Evolutionary conservation across 1,140 invertebrate species (phyloP), one percentile per base, ranked within the genome.

Genomic region (Temnothorax curvispinosus): DNA sequence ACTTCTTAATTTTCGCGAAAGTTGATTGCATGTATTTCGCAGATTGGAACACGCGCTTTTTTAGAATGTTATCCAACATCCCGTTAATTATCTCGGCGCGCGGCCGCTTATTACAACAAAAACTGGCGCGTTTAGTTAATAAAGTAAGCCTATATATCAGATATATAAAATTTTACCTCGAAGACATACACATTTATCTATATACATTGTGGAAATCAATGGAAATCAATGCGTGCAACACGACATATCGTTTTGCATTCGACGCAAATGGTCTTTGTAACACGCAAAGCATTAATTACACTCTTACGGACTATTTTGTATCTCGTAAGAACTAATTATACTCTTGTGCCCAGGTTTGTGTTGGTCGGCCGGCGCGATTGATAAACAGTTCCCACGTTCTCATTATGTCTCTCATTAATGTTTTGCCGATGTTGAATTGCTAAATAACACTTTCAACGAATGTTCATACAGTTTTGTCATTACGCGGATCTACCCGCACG

Each of bases 311-410:
- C 58, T 75, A 74, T 84, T 84, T 82, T 74, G 52, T 69, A 72
- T 72, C 80, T 38, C 52, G 65, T 72, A 72, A 71, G 50, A 56
- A 58, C 3, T 82, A 82, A 82, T 74, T 82, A 74, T 74, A 47
- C 54, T 69, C 32, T 21, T 72, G 38, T 44, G 35, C 21, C 15
- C 65, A 18, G 21, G 9, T 67, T 52, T 35, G 15, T 44, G 18
- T 35, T 74, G 38, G 11, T 21, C n/a, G 21, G 15, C 8, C 38
- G 44, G 18, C 21, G 77, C 38, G 52, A 65, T 38, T 75, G 69
- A 84, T 84, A 71, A 60, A 71, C 41, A 27, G 54, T 84, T 84
- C 80, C 15, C 80, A 75, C 80, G 80, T 84, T 84, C 69, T 50
- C 69, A 50, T 84, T 84, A 44, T 4, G 27, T 60, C 18, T 21